Base-by-base conservation (phyloP, 2,113 vertebrate genomes). In the Bubo scandiacus region DNA sequence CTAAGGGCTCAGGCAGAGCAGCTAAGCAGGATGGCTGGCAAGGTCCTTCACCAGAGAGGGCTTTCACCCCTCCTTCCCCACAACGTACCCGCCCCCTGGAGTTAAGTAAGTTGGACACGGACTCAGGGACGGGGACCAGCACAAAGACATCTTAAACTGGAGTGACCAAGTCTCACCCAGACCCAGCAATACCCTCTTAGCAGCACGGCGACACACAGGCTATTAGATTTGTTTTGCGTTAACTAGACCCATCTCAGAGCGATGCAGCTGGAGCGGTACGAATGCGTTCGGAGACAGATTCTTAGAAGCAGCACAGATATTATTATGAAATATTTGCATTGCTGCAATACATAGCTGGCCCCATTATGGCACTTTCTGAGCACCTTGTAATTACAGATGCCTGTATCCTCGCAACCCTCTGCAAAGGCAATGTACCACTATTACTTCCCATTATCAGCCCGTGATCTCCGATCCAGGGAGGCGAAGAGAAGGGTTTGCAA, bases 1-100 rank as follows among this genome's bases (percentile, higher is more conserved):
- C 27, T 9, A 9, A 0, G 10, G 7, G n/a, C 49, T 27, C 2
- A 6, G 71, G 62, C 65, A 25, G 15, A 10, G 9, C 49, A 5
- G 51, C 40, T 55, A 20, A 29, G 7, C 6, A 3, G 36, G 17
- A 58, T 38, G 9, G 11, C 40, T 0, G 0, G 42, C 2, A 5
- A 84, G 77, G 11, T 55, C 11, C 9, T 9, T 1, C 68, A 18
- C 61, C 25, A 2, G 4, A 32, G 45, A 19, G 36, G 11, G 21
- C 10, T 65, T 49, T 34, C 8, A 1, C 51, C 21, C 62, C 68
- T 52, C 61, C 26, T 42, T 25, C 23, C 42, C 29, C 2, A 20
- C 6, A 11, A 3, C 0, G 15, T 32, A 25, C 36, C 40, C 0
- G 29, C 3, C 27, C 27, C 2, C 29, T 30, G 21, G 17, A 21